phyloP scores from a whole-genome alignment of 2,113 vertebrate species.

The Balaeniceps rex region DNA sequence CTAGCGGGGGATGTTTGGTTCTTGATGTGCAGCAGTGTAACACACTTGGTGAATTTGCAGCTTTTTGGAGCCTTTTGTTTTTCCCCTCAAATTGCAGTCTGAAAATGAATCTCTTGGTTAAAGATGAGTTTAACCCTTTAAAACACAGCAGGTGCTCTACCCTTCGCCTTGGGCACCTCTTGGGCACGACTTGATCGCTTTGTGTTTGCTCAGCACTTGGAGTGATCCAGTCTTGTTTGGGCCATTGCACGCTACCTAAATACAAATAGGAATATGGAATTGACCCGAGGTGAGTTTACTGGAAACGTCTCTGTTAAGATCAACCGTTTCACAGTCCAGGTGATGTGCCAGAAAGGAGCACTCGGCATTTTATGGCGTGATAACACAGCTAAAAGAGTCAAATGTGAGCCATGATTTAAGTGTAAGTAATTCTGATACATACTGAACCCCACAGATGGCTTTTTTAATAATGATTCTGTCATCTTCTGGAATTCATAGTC shows the following conservation, averaged over 20 bases:
- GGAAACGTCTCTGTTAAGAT: neutral
- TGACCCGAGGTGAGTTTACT: neutral
- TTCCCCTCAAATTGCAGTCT: neutral
- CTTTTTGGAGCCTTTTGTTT: neutral
- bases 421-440: neutral
- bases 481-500: neutral
- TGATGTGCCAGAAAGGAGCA: neutral
- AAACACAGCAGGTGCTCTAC: neutral
- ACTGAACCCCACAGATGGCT: neutral
- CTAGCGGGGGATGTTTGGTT: neutral
- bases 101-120: neutral
- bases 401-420: neutral
- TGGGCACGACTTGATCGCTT: neutral
- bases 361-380: neutral
- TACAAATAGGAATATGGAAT: neutral
- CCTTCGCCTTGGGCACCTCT: neutral
- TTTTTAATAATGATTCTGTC: neutral
- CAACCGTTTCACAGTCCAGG: neutral
- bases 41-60: neutral
- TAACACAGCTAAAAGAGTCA: neutral
- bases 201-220: neutral
- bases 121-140: neutral
- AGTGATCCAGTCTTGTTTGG: neutral
- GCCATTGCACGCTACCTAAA: neutral
- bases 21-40: neutral